Percentiles rank a stretch among this genome's conserved stretches.
These are phyloP conservation scores for Carlito syrichta DNA, from an alignment of 2,113 vertebrate species.

Conservation along the genomic window DNA sequence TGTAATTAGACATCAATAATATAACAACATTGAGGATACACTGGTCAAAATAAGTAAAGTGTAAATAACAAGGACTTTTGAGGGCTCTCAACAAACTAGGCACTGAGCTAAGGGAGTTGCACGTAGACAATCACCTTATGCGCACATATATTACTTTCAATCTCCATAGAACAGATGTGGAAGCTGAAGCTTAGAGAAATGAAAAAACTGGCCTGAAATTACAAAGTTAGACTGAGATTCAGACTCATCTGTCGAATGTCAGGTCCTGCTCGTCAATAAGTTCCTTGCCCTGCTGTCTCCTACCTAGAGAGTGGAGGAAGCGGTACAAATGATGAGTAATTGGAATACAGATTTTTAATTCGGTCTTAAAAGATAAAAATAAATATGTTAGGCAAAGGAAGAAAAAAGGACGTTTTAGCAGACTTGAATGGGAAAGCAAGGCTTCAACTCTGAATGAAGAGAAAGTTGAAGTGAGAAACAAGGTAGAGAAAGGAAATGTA, in stretches of 20 bases:
- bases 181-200: not conserved
- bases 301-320: not conserved
- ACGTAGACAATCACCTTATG: not conserved
- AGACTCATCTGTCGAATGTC: too few relatives aligned
- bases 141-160: not conserved
- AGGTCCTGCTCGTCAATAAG: too few relatives aligned
- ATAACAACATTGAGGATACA: not conserved
- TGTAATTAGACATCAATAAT: not conserved
- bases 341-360: not conserved
- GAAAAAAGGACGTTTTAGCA: not conserved
- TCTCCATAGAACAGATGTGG: not conserved
- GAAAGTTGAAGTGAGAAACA: too few relatives aligned
- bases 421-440: not conserved
- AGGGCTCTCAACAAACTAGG: not conserved
- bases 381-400: not conserved
- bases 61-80: not conserved
- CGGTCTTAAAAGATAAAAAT: not conserved
- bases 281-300: not conserved
- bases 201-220: not conserved
- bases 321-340: not conserved
- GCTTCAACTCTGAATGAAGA: not conserved
- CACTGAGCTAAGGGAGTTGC: not conserved
- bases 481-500: not conserved
- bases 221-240: not conserved
- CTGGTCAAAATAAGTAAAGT: not conserved